Evolutionary conservation across 2,888 invertebrate genomes (phyloP).

Genomic region (Glaucopsyche alexis): DNA sequence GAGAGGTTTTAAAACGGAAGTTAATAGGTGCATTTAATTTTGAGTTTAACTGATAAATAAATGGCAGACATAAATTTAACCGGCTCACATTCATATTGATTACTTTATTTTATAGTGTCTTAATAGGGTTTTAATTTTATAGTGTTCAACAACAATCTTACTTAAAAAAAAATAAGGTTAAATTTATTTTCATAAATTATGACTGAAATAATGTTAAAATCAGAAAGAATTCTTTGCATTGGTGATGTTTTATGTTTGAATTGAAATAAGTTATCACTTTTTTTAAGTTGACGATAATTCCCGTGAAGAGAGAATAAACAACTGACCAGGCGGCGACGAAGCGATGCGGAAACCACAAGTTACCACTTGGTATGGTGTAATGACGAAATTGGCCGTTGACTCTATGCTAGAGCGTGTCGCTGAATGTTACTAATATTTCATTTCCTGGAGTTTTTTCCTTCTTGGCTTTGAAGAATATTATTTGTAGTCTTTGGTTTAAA

Average conservation of each 20-base stretch:
- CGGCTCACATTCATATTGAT: not conserved
- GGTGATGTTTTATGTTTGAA: not conserved
- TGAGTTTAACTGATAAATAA: conserved; percentile 10
- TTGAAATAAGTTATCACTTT: not conserved
- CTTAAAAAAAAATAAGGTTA: no score
- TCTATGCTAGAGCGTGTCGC: not conserved
- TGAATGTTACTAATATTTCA: not conserved
- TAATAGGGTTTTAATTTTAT: no score
- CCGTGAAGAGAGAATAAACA: not conserved
- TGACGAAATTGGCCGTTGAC: conserved; percentile 24
- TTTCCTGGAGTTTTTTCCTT: conserved; percentile 5
- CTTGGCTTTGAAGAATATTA: not conserved
- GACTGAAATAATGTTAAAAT: not conserved
- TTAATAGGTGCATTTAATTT: conserved; percentile 1
- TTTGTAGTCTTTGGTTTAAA: not conserved
- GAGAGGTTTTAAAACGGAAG: conserved; percentile 13
- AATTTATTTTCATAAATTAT: not conserved
- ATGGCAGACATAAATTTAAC: not conserved
- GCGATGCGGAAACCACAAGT: conserved; percentile 26
- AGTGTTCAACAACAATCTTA: no score
- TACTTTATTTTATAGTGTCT: not conserved
- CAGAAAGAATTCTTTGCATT: not conserved
- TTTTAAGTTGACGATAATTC: not conserved
- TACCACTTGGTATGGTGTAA: not conserved
- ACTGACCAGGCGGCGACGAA: not conserved